Percentiles rank a stretch among this genome's conserved stretches.
Evolutionary conservation across 2,888 invertebrate species (phyloP).

Genomic region (Amphipoea oculea): DNA sequence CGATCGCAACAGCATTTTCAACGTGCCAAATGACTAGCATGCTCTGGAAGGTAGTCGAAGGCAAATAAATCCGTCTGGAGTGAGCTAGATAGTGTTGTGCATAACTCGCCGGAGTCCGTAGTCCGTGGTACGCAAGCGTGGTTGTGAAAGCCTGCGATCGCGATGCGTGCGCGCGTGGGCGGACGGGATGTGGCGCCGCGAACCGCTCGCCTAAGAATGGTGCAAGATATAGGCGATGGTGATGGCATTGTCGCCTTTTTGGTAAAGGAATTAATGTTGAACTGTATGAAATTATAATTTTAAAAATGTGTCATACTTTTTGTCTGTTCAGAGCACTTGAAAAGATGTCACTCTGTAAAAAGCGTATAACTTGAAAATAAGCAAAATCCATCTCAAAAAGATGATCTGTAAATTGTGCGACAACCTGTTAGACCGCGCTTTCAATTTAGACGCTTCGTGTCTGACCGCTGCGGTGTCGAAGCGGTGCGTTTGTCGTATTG

Average conservation of each 20-base stretch:
- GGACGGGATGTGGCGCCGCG: conserved; percentile 82
- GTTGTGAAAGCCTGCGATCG: conserved; percentile 87
- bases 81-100: conserved; percentile 63
- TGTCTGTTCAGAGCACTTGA: too few species aligned
- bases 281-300: neutral
- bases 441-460: too few species aligned
- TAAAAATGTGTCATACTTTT: too few species aligned
- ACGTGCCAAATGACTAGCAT: conserved; percentile 56
- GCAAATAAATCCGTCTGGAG: conserved; percentile 65
- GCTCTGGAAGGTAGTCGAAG: conserved; percentile 56
- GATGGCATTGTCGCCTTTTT: conserved; percentile 17
- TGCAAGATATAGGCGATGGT: conserved; percentile 51
- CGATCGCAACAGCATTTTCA: conserved; percentile 42
- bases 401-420: neutral
- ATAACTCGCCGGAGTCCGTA: conserved; percentile 60
- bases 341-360: neutral
- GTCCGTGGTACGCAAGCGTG: conserved; percentile 74
- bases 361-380: neutral
- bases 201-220: conserved; percentile 49
- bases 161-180: conserved; percentile 86
- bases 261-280: neutral
- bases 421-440: neutral
- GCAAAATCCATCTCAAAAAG: neutral
- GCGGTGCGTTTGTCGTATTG: too few species aligned
- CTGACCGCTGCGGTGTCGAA: too few species aligned